phyloP scores from a whole-genome alignment of 2,888 invertebrate genomes.

The Cheilosia pagana region DNA sequence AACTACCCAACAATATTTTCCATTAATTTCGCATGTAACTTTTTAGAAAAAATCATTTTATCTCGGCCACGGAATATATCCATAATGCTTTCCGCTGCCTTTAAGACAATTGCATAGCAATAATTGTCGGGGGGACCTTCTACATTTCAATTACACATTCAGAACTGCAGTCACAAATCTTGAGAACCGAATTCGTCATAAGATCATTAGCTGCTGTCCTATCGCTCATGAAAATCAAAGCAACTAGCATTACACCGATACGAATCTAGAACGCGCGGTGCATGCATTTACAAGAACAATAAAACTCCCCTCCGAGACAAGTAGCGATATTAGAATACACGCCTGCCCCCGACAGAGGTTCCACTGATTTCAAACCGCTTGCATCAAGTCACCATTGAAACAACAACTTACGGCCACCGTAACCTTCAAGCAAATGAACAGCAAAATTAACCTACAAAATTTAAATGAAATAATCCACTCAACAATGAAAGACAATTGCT shows the following conservation, averaged over 20 bases:
- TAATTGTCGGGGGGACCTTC: slow-evolving; percentile 41
- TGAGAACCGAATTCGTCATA: slow-evolving; percentile 66
- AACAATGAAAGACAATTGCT: slow-evolving; percentile 71
- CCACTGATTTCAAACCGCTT: slow-evolving; percentile 50
- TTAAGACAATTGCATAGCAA: slow-evolving; percentile 29
- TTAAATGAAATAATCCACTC: slow-evolving; percentile 73
- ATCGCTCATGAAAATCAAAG: slow-evolving; percentile 64
- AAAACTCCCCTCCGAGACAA: slow-evolving; percentile 45
- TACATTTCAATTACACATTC: slow-evolving; percentile 44
- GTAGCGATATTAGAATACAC: background rate
- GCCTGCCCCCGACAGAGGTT: slow-evolving; percentile 7
- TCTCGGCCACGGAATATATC: background rate
- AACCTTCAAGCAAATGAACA: slow-evolving; percentile 73
- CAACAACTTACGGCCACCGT: slow-evolving; percentile 33
- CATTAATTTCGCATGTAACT: no score
- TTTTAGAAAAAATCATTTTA: background rate
- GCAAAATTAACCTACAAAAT: slow-evolving; percentile 75
- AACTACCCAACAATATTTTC: no score
- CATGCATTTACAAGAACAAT: slow-evolving; percentile 70
- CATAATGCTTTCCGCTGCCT: background rate
- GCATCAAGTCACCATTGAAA: slow-evolving; percentile 66
- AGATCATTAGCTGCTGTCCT: slow-evolving; percentile 56
- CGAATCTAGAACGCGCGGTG: slow-evolving; percentile 69
- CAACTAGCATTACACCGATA: slow-evolving; percentile 54
- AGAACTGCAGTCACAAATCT: slow-evolving; percentile 40